Percentiles rank a stretch among this genome's conserved stretches.
Conservation (phyloP, 2,113 vertebrate genomes). For the Mugil cephalus region DNA sequence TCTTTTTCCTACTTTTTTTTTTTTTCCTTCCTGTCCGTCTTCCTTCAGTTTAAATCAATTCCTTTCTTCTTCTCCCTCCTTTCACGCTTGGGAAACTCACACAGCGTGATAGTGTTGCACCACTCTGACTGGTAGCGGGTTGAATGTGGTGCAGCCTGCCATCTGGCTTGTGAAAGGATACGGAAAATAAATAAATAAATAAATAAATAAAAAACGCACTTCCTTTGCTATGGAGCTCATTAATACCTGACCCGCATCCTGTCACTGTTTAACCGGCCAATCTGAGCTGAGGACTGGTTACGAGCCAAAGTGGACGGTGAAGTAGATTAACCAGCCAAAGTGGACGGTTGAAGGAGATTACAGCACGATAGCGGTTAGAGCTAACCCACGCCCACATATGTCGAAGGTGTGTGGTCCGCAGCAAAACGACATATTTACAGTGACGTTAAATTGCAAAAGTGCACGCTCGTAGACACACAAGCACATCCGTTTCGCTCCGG, state of each 20-base stretch:
- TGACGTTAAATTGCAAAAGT: neutral
- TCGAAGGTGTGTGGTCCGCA: neutral
- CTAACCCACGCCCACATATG: conserved; percentile 15
- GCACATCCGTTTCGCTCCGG: conserved; percentile 30
- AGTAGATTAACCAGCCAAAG: conserved; percentile 8
- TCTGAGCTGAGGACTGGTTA: conserved; percentile 1
- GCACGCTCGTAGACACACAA: neutral
- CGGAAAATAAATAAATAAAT: neutral
- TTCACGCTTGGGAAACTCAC: conserved; percentile 51
- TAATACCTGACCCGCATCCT: conserved; percentile 12
- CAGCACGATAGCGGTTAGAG: neutral
- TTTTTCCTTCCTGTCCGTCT: conserved; percentile 42
- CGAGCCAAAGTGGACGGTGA: conserved; percentile 2
- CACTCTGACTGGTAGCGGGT: conserved; percentile 28
- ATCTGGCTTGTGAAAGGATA: conserved; percentile 39
- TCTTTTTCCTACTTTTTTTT: too few species aligned
- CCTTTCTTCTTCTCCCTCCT: neutral
- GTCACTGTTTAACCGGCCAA: conserved; percentile 19
- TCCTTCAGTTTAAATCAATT: conserved; percentile 40
- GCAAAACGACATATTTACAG: neutral
- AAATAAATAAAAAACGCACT: neutral
- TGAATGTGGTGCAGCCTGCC: conserved; percentile 37
- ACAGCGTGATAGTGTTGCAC: conserved; percentile 42
- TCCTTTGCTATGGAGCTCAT: neutral
- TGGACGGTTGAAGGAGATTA: conserved; percentile 30